Evolutionary conservation across 2,888 invertebrate species (phyloP), one percentile per base, ranked within the genome.

Genomic region (Melanostoma scalare): DNA sequence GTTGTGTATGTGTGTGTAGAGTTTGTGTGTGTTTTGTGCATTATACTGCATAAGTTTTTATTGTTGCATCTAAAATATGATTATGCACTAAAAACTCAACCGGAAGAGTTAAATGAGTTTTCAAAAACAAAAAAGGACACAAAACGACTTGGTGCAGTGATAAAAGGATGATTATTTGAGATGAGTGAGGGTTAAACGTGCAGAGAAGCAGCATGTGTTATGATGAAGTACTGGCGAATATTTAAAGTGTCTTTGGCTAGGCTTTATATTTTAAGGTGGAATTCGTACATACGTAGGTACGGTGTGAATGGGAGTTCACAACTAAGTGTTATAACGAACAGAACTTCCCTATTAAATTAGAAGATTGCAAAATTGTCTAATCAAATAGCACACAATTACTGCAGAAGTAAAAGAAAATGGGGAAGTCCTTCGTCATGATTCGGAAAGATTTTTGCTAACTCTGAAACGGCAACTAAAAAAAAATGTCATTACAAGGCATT

Each of bases 81-180:
- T 82, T 63, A 65, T 53, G 67, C 50, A 44, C 20, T 33, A 38
- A 53, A 63, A 63, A 63, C 53, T 74, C 82, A 82, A 74, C 73
- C 78, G 73, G 78, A 82, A 73, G 73, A 82, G 73, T 78, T 69
- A 82, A 82, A 82, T 82, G 77, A 78, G 78, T 82, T 82, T 78
- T 63, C 10, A 35, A 60, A 52, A 48, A 63, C 61, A 50, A 52
- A 48, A 63, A 58, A 58, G 61, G 61, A 42, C 53, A 67, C 40
- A 60, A 42, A 63, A 63, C 9, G 31, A 10, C 50, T 50, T 52
- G 40, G 42, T 44, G 55, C 63, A 56, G 38, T 10, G 35, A 61
- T 30, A 71, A 56, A 52, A 53, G 35, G 36, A 56, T 71, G 42
- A 46, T 65, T 44, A 67, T 30, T 44, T 60, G 63, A 35, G 63